These are phyloP conservation scores for Acrocephalus scirpaceus DNA, from an alignment of 2,797 vertebrate species.

Conservation along the genomic window DNA sequence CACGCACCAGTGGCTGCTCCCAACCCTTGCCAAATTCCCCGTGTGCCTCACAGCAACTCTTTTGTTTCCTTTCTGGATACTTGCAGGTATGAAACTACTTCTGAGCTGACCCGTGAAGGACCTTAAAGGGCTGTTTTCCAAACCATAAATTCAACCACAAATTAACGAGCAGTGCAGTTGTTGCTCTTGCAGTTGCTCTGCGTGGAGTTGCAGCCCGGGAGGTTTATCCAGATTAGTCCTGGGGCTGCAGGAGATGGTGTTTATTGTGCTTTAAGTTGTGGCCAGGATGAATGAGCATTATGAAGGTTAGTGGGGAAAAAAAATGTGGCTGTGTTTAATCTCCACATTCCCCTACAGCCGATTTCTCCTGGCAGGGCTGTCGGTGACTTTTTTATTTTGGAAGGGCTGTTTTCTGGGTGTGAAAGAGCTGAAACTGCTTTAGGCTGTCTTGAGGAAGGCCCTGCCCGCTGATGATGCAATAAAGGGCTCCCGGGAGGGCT, in stretches of 20 bases:
- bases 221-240: background rate
- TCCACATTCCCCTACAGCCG: background rate
- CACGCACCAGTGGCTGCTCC: background rate
- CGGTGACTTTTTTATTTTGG: background rate
- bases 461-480: background rate
- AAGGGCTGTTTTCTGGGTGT: background rate
- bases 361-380: background rate
- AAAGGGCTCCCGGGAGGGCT: background rate
- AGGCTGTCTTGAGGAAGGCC: background rate
- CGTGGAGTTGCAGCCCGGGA: background rate
- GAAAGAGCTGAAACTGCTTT: background rate
- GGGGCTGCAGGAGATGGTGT: background rate
- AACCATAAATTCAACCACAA: background rate
- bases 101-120: conserved; percentile 46
- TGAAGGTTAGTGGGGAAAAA: background rate
- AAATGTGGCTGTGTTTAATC: background rate
- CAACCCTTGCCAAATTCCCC: background rate
- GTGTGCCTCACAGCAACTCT: background rate
- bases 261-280: background rate
- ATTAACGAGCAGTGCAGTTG: background rate
- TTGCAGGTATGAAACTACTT: conserved; percentile 9
- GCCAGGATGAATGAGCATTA: background rate
- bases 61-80: background rate
- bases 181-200: conserved; percentile 6
- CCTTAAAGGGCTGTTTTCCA: conserved; percentile 53